Evolutionary conservation across 2,113 vertebrate genomes (phyloP).

Genomic region (Cheirogaleus medius): DNA sequence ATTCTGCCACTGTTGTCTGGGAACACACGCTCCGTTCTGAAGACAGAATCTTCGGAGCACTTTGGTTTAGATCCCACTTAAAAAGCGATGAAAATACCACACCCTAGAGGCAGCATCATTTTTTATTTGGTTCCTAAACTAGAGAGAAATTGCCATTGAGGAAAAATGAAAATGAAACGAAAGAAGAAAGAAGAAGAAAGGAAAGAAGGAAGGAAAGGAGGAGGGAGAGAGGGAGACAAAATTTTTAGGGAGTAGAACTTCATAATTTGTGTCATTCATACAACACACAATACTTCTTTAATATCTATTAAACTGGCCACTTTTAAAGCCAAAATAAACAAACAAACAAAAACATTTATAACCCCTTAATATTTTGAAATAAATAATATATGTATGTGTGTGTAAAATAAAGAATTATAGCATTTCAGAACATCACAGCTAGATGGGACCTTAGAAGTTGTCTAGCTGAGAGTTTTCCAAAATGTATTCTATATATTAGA

Average conservation of each 20-base stretch:
- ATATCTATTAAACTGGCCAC: no score
- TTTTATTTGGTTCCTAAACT: not conserved
- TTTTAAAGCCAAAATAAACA: no score
- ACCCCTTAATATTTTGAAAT: no score
- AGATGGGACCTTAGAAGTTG: not conserved
- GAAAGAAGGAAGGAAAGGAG: not conserved
- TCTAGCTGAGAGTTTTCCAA: not conserved
- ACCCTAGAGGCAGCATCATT: not conserved
- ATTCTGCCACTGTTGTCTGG: conserved; percentile 39
- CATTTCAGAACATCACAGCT: not conserved
- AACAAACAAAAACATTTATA: no score
- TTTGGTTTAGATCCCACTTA: conserved; percentile 46
- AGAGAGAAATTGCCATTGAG: not conserved
- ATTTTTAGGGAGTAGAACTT: not conserved
- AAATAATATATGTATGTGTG: no score
- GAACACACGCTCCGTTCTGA: conserved; percentile 20
- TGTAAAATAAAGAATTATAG: not conserved
- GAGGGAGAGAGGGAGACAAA: not conserved
- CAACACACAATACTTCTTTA: not conserved
- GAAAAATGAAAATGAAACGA: not conserved
- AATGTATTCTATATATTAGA: not conserved
- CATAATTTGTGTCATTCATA: not conserved
- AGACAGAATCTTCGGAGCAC: not conserved
- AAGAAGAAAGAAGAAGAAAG: not conserved
- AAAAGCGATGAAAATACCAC: conserved; percentile 47